phyloP scores from a whole-genome alignment of 2,797 vertebrate genomes.

The Xenopus petersii region DNA sequence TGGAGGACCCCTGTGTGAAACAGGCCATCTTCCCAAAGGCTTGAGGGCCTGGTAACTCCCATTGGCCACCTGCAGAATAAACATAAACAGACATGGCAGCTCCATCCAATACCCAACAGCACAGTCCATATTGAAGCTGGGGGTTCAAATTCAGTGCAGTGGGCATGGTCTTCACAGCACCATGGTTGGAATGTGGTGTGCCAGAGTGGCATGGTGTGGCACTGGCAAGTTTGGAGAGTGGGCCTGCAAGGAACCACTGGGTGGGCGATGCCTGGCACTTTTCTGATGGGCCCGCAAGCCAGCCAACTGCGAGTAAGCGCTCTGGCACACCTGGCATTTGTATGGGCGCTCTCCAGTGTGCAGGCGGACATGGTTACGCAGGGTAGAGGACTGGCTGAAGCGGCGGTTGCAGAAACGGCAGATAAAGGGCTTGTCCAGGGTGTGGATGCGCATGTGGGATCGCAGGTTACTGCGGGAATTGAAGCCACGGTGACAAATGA shows the following conservation, averaged over 20 bases:
- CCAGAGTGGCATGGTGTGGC: conserved; percentile 73
- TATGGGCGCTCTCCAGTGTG: conserved; percentile 96
- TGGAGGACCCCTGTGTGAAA: no score
- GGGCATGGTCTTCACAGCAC: conserved; percentile 74
- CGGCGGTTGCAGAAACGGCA: conserved; percentile 97
- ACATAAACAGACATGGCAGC: not conserved
- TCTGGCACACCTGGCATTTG: conserved; percentile 96
- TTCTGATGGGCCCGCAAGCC: conserved; percentile 95
- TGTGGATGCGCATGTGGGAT: conserved; percentile 99
- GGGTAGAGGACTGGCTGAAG: conserved; percentile 96
- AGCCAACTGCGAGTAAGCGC: conserved; percentile 94
- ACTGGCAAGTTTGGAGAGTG: conserved; percentile 74
- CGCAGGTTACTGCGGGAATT: conserved; percentile 98
- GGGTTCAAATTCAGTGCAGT: not conserved
- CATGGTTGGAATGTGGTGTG: conserved; percentile 89
- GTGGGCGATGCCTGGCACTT: conserved; percentile 88
- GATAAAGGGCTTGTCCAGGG: conserved; percentile 95
- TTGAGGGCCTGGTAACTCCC: no score
- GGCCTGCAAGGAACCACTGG: conserved; percentile 63
- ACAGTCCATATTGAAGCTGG: not conserved
- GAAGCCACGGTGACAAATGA: conserved; percentile 96
- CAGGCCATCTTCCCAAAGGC: no score
- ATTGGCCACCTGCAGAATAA: no score
- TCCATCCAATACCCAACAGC: not conserved
- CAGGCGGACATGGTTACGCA: conserved; percentile 93